A percentile compares a stretch with the other conserved stretches of the same genome.
These are phyloP conservation scores for Invenusta paracnida DNA, from an alignment of 2,888 invertebrate genomes.

Conservation along the genomic window DNA sequence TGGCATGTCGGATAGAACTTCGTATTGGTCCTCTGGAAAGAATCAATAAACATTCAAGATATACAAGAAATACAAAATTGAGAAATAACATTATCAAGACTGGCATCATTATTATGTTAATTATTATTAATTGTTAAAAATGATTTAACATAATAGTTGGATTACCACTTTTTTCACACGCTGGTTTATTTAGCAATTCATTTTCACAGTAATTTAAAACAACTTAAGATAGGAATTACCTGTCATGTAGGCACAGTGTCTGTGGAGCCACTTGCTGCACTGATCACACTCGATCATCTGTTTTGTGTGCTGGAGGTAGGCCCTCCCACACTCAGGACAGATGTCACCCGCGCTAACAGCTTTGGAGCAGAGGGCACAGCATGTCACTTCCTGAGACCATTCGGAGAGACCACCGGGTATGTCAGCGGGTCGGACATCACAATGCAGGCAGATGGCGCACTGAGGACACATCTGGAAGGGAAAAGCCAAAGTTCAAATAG, in stretches of 20 bases:
- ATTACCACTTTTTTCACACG: too few relatives aligned
- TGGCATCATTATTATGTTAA: too few relatives aligned
- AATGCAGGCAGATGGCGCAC: slow-evolving; percentile 41
- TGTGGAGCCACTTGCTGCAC: slow-evolving; percentile 39
- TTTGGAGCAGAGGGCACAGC: slow-evolving; percentile 27
- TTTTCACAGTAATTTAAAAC: too few relatives aligned
- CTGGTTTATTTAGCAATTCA: too few relatives aligned
- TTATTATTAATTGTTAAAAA: too few relatives aligned
- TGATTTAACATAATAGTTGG: too few relatives aligned
- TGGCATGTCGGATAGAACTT: not conserved
- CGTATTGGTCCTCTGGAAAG: not conserved
- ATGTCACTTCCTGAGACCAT: slow-evolving; percentile 33
- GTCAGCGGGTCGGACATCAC: not conserved
- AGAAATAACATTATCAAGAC: too few relatives aligned
- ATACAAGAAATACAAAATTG: too few relatives aligned
- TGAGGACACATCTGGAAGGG: slow-evolving; percentile 14
- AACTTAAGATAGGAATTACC: too few relatives aligned
- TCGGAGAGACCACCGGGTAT: not conserved
- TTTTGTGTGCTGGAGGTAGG: not conserved
- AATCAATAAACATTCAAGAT: too few relatives aligned
- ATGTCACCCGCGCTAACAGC: not conserved
- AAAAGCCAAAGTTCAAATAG: too few relatives aligned
- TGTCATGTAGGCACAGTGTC: slow-evolving; percentile 32
- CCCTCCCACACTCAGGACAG: slow-evolving; percentile 40
- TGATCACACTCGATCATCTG: slow-evolving; percentile 37